Evolutionary conservation across 1,140 invertebrate species (phyloP).

Genomic region (Drosophila pruinosa): DNA sequence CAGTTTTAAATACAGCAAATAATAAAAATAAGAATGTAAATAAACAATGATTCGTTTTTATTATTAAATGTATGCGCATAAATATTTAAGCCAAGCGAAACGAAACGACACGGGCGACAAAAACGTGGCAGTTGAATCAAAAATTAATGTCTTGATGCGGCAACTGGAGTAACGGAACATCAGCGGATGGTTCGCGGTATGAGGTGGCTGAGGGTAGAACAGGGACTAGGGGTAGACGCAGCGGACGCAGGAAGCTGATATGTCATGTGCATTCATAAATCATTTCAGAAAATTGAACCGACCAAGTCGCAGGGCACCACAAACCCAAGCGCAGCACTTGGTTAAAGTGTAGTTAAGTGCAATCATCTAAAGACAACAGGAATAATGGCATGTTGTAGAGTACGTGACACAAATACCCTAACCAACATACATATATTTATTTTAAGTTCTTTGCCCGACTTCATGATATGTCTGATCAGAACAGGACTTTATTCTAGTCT

Average conservation of each 20-base stretch:
- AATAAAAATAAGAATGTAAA: conserved; percentile 18
- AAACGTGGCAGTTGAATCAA: conserved; percentile 46
- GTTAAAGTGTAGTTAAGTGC: conserved; percentile 52
- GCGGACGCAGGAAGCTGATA: conserved; percentile 69
- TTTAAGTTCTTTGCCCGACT: no score
- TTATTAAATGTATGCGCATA: conserved; percentile 4
- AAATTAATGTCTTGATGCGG: conserved; percentile 69
- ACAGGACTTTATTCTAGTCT: no score
- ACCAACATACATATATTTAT: no score
- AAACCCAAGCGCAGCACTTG: conserved; percentile 45
- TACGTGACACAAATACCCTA: neutral
- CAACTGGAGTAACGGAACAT: conserved; percentile 36
- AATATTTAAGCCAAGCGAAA: conserved; percentile 55
- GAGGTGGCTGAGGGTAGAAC: neutral
- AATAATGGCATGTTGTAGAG: neutral
- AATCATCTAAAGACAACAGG: conserved; percentile 24
- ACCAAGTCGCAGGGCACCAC: conserved; percentile 40
- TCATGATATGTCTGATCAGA: no score
- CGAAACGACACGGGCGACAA: conserved; percentile 34
- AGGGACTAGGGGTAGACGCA: conserved; percentile 8
- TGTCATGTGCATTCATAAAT: conserved; percentile 80
- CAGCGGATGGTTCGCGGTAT: neutral
- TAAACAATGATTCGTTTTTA: conserved; percentile 8
- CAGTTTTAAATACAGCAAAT: conserved; percentile 35
- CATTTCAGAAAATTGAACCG: conserved; percentile 66